Conservation (phyloP, 2,888 invertebrate genomes). For the Ormia ochracea region DNA sequence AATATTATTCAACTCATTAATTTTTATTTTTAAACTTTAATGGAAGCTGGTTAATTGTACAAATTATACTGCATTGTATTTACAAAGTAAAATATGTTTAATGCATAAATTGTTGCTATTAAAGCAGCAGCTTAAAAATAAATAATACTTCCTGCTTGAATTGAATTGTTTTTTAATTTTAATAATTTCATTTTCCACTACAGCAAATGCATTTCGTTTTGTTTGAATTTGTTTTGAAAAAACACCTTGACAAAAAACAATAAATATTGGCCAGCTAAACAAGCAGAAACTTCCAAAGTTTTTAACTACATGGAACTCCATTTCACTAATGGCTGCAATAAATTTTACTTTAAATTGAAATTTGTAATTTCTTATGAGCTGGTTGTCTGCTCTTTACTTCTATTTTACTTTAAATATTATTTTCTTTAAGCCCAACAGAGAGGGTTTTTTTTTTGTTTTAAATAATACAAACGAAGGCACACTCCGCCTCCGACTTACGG, state of each 20-base stretch:
- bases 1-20: constrained; percentile 39
- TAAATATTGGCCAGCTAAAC: constrained; percentile 6
- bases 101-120: too few relatives aligned
- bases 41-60: not conserved
- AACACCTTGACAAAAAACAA: constrained; percentile 1
- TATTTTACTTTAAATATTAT: constrained; percentile 3
- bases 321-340: constrained; percentile 77
- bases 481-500: not conserved
- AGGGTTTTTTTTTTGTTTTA: not conserved
- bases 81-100: too few relatives aligned
- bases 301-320: constrained; percentile 67
- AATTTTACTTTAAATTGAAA: constrained; percentile 77
- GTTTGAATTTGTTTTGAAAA: not conserved
- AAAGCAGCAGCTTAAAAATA: too few relatives aligned
- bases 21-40: not conserved
- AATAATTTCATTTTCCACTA: too few relatives aligned
- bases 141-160: too few relatives aligned
- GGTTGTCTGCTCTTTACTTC: constrained; percentile 13
- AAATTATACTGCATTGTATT: not conserved
- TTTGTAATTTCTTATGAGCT: constrained; percentile 71
- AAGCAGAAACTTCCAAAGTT: constrained; percentile 36
- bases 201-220: too few relatives aligned
- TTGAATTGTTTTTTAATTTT: too few relatives aligned
- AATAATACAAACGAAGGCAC: not conserved
- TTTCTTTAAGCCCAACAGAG: not conserved